A percentile compares a stretch with the other conserved stretches of the same genome.
Conservation (phyloP, 1,140 invertebrate genomes). For the Psix sp. region DNA sequence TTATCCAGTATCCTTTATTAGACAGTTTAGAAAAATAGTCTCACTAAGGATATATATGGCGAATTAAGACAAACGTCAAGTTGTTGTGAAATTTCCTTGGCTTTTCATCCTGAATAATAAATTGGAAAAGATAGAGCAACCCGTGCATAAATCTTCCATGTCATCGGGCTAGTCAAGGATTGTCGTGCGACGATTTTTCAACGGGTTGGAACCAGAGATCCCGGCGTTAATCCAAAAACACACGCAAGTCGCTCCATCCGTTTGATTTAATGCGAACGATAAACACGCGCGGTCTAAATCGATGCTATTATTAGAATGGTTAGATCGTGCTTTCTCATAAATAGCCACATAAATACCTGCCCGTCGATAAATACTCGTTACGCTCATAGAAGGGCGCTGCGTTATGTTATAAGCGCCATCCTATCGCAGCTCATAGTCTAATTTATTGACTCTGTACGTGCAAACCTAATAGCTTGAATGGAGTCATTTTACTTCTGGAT, state of each 20-base stretch:
- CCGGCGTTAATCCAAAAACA: constrained; percentile 50
- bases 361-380: constrained; percentile 59
- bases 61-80: too few relatives aligned
- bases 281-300: constrained; percentile 60
- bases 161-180: constrained; percentile 42
- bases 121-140: constrained; percentile 23
- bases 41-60: too few relatives aligned
- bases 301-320: constrained; percentile 60
- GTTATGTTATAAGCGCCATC: constrained; percentile 51
- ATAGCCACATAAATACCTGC: constrained; percentile 58
- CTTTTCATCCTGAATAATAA: constrained; percentile 21
- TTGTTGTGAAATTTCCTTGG: neutral
- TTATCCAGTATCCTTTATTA: too few relatives aligned
- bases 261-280: constrained; percentile 60
- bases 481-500: constrained; percentile 40
- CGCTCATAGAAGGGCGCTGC: constrained; percentile 40
- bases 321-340: constrained; percentile 61
- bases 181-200: constrained; percentile 50
- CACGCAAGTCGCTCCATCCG: constrained; percentile 54
- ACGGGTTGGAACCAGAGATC: constrained; percentile 45
- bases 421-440: constrained; percentile 29
- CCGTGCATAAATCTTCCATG: constrained; percentile 39
- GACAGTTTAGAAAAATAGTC: too few relatives aligned
- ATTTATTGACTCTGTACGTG: constrained; percentile 60
- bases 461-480: constrained; percentile 48